Percentiles rank a stretch among this genome's conserved stretches.
Conservation (phyloP, 1,140 invertebrate species). For the Lepidurus arcticus region DNA sequence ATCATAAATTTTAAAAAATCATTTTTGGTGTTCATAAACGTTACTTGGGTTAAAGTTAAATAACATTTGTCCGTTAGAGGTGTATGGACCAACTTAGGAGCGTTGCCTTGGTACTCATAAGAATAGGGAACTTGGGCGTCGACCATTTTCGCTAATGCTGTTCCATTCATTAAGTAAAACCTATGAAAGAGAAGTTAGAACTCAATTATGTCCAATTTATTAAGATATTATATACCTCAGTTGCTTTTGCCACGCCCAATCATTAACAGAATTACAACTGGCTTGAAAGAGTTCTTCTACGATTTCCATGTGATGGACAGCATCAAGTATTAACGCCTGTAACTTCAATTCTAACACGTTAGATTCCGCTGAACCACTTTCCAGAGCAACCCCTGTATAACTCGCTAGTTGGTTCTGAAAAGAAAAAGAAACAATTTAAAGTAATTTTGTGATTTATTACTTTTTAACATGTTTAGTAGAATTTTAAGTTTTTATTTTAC, state of each 20-base stretch:
- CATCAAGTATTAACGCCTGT: conserved; percentile 81
- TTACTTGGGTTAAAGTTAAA: conserved; percentile 82
- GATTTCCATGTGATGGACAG: conserved; percentile 82
- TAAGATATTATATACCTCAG: conserved; percentile 57
- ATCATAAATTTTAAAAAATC: conserved; percentile 31
- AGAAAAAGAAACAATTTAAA: not conserved
- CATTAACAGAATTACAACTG: conserved; percentile 56
- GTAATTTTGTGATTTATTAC: not conserved
- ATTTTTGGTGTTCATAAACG: not conserved
- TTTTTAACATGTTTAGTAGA: not conserved
- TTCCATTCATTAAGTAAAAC: conserved; percentile 49
- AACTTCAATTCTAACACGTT: conserved; percentile 50
- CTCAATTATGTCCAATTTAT: conserved; percentile 19
- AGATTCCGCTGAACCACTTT: conserved; percentile 34
- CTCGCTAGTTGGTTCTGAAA: conserved; percentile 30
- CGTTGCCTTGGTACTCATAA: conserved; percentile 95
- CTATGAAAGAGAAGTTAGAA: conserved; percentile 38
- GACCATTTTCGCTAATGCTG: conserved; percentile 57
- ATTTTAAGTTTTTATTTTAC: not conserved
- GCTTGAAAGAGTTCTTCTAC: conserved; percentile 67
- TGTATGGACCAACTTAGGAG: conserved; percentile 84
- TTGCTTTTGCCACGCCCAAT: conserved; percentile 95
- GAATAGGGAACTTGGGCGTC: conserved; percentile 90
- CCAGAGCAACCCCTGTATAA: conserved; percentile 25
- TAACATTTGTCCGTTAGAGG: conserved; percentile 93